phyloP scores from a whole-genome alignment of 1,140 invertebrate species.

The Listronotus bonariensis region DNA sequence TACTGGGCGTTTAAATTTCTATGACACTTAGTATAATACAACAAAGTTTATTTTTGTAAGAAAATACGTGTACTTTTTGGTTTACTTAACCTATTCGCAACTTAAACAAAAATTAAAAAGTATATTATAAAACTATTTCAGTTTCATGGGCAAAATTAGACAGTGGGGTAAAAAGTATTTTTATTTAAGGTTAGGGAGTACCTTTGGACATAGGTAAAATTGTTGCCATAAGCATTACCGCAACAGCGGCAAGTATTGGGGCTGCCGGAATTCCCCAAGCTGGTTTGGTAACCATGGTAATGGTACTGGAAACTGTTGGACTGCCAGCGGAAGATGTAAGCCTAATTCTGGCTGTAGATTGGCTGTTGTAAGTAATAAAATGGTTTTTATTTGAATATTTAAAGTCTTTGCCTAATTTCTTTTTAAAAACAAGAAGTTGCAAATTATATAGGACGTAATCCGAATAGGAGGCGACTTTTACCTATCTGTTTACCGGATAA shows the following conservation, averaged over 20 bases:
- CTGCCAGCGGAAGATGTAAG: slow-evolving; percentile 80
- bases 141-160: background rate
- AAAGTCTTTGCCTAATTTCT: no score
- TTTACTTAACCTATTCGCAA: no score
- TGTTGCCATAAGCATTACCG: slow-evolving; percentile 69
- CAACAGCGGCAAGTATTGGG: slow-evolving; percentile 86
- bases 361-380: slow-evolving; percentile 83
- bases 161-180: background rate
- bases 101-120: no score
- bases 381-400: no score
- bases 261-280: slow-evolving; percentile 90
- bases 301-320: slow-evolving; percentile 82
- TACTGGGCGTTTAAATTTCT: no score
- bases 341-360: slow-evolving; percentile 82
- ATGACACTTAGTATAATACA: no score
- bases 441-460: no score
- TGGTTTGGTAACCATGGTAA: slow-evolving; percentile 82
- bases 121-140: background rate
- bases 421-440: no score
- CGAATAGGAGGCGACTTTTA: no score
- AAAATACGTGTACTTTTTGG: no score
- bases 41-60: no score
- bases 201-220: slow-evolving; percentile 68
- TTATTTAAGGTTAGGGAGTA: slow-evolving; percentile 57
- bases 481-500: no score